Evolutionary conservation across 2,113 vertebrate genomes (phyloP).

Genomic region (Lasiurus borealis): DNA sequence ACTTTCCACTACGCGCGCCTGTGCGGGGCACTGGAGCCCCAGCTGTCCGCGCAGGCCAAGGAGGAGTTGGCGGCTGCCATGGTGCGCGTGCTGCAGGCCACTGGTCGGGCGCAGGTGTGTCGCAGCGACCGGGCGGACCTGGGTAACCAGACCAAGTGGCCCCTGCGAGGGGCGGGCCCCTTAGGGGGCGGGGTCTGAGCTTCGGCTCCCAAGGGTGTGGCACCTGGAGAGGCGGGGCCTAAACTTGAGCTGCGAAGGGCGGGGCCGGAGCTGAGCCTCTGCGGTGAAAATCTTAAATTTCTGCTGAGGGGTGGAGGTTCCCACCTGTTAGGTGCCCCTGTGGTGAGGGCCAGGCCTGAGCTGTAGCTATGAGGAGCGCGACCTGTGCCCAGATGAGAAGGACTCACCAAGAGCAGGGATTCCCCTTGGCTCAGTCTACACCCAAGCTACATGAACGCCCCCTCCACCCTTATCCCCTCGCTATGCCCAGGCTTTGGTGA

Average conservation of each 20-base stretch:
- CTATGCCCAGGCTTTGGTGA: conserved; percentile 92
- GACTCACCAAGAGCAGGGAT: background rate
- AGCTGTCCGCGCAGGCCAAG: conserved; percentile 92
- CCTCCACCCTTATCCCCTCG: no score
- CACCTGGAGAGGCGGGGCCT: background rate
- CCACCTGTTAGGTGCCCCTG: background rate
- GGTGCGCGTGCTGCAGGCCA: conserved; percentile 94
- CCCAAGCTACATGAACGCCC: background rate
- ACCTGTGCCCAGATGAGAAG: background rate
- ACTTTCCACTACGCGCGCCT: conserved; percentile 93
- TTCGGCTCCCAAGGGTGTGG: background rate
- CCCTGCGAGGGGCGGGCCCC: background rate
- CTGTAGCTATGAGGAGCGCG: background rate
- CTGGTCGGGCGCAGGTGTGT: conserved; percentile 94
- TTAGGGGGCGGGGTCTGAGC: background rate
- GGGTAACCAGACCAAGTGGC: background rate
- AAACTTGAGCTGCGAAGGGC: background rate
- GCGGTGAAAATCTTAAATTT: background rate
- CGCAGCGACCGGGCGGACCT: background rate
- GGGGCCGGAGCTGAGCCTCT: background rate
- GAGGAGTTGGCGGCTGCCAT: conserved; percentile 94
- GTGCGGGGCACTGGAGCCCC: conserved; percentile 91
- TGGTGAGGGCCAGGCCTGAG: background rate
- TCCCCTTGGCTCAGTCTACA: accelerated
- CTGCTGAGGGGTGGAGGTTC: background rate